A percentile compares a stretch with the other conserved stretches of the same genome.
These are phyloP conservation scores for Ochropleura leucogaster DNA, from an alignment of 2,888 invertebrate genomes.

Conservation along the genomic window DNA sequence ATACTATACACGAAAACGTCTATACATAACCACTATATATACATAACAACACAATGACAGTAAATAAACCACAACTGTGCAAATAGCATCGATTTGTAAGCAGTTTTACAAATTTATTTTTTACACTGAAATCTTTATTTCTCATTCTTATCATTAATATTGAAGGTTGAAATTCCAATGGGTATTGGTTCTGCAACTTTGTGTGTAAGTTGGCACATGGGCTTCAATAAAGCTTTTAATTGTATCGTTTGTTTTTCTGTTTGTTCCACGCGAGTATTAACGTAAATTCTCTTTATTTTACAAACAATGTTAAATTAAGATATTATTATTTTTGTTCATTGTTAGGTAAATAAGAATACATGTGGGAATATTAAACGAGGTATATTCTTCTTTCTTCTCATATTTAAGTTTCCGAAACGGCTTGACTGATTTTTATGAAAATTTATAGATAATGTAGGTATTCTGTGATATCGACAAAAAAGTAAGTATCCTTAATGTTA, in stretches of 20 bases:
- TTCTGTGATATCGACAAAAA: too few relatives aligned
- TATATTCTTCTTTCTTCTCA: neutral
- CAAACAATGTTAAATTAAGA: conserved; percentile 80
- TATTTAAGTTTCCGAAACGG: too few relatives aligned
- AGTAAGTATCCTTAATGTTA: too few relatives aligned
- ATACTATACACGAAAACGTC: conserved; percentile 82
- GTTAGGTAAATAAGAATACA: conserved; percentile 66
- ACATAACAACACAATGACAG: conserved; percentile 74
- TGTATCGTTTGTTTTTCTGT: conserved; percentile 75
- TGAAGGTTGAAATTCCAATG: conserved; percentile 55
- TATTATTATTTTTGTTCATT: conserved; percentile 63
- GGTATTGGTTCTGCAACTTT: conserved; percentile 16
- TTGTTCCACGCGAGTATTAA: conserved; percentile 68
- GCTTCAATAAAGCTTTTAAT: conserved; percentile 79
- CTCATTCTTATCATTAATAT: accelerated
- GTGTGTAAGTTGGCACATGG: conserved; percentile 55
- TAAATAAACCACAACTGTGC: conserved; percentile 76
- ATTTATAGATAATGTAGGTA: too few relatives aligned
- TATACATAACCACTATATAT: conserved; percentile 78
- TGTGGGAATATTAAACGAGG: conserved; percentile 13
- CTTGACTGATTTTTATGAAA: too few relatives aligned
- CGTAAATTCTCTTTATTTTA: conserved; percentile 71
- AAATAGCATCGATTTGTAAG: conserved; percentile 71
- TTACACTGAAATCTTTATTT: neutral
- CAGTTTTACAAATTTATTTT: conserved; percentile 34